Evolutionary conservation across 92 coral and sea anemone genomes (phyloP), one percentile per base, ranked within the genome.

Genomic region (Porites evermanni): DNA sequence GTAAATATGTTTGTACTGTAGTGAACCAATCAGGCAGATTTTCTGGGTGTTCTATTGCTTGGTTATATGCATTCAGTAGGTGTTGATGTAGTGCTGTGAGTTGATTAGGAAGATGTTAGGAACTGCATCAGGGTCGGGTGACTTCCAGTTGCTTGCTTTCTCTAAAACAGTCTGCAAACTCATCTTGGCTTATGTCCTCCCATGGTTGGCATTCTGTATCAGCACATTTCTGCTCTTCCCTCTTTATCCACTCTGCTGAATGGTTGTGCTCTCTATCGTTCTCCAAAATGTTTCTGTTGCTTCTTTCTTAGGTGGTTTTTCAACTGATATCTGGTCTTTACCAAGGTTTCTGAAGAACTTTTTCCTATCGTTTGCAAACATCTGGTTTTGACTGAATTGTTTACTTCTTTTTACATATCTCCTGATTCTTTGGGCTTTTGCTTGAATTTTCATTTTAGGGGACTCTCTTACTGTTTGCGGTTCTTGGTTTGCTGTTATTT

Each of bases 401-500:
- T n/a, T n/a, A n/a, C n/a, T n/a, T n/a, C n/a, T n/a, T n/a, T n/a
- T n/a, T n/a, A n/a, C n/a, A n/a, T n/a, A n/a, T n/a, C n/a, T n/a
- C n/a, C n/a, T n/a, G n/a, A n/a, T n/a, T n/a, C n/a, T n/a, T n/a
- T n/a, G n/a, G n/a, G n/a, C n/a, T n/a, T n/a, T n/a, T n/a, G n/a
- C n/a, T n/a, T 21, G 81, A 65, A 59, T 20, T 38, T 77, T 77
- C 68, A 77, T 77, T 59, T 77, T 56, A 13, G 59, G 81, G 64
- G 53, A n/a, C 59, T 77, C 47, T 59, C 68, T 77, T 54, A 17
- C 11, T 53, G 38, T 50, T 38, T 58, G 51, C 47, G 59, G 81
- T 23, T 68, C 72, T 21, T 68, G 17, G 18, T 69, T 69, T 12
- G 53, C 13, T 29, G 52, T 44, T 69, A 3, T 29, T 69, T 69